phyloP scores from a whole-genome alignment of 2,888 invertebrate genomes.

The Thymelicus lineola region DNA sequence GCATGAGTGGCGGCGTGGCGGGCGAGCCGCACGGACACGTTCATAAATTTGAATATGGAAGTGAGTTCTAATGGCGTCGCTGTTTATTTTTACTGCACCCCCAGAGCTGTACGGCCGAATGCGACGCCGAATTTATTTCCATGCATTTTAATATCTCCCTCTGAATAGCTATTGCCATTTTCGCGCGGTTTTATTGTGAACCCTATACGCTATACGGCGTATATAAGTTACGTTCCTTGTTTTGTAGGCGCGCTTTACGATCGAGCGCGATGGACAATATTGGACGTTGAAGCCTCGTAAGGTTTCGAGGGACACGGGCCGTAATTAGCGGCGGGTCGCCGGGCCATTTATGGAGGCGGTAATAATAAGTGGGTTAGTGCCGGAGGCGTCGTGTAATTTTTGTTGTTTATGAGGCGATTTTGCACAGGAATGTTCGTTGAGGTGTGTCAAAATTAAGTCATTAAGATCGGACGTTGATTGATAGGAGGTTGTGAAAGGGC shows the following conservation, averaged over 20 bases:
- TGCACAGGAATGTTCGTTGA: conserved; percentile 57
- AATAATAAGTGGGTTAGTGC: conserved; percentile 57
- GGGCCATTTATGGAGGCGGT: conserved; percentile 63
- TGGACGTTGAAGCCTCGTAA: conserved; percentile 71
- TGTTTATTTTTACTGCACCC: conserved; percentile 86
- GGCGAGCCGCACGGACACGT: conserved; percentile 69
- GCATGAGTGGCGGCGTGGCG: conserved; percentile 51
- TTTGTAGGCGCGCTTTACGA: conserved; percentile 75
- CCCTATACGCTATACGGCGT: conserved; percentile 59
- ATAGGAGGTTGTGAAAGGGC: conserved; percentile 67
- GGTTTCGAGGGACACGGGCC: conserved; percentile 62
- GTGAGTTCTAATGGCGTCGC: conserved; percentile 85
- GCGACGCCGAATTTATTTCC: conserved; percentile 86
- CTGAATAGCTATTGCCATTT: conserved; percentile 84
- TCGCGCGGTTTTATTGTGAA: conserved; percentile 81
- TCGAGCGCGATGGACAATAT: conserved; percentile 69
- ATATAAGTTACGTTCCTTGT: conserved; percentile 62
- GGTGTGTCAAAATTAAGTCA: conserved; percentile 79
- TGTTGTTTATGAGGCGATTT: conserved; percentile 65
- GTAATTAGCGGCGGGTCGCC: conserved; percentile 59
- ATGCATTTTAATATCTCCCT: conserved; percentile 86
- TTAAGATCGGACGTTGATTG: conserved; percentile 79
- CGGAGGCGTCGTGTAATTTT: conserved; percentile 64
- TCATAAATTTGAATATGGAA: conserved; percentile 86
- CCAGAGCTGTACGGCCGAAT: conserved; percentile 83